Percentiles rank a stretch among this genome's conserved stretches.
Evolutionary conservation across 2,797 vertebrate genomes (phyloP).

Genomic region (Mus spretus): DNA sequence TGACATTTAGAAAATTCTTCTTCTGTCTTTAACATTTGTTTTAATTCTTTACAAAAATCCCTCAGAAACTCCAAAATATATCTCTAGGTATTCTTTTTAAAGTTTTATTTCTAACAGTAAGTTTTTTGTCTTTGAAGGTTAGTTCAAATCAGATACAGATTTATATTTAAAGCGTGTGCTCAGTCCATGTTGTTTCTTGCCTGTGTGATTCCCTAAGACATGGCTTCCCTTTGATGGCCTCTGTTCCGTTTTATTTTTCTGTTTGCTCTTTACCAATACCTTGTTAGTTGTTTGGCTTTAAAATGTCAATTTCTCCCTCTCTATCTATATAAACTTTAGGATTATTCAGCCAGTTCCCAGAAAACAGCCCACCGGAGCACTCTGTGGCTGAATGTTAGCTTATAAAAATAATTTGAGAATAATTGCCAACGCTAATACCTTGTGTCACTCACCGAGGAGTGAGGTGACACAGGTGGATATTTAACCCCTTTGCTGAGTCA

Average conservation of each 20-base stretch:
- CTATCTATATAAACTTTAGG: neutral
- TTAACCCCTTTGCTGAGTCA: slow-evolving; percentile 15
- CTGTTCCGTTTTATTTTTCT: neutral
- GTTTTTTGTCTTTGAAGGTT: slow-evolving; percentile 13
- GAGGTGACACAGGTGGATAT: neutral
- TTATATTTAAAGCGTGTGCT: slow-evolving; percentile 20
- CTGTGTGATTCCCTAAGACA: slow-evolving; percentile 28
- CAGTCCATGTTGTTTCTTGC: neutral
- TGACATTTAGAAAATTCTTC: slow-evolving; percentile 35
- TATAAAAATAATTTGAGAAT: slow-evolving; percentile 2
- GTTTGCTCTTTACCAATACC: slow-evolving; percentile 8
- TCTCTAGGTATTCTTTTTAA: slow-evolving; percentile 1
- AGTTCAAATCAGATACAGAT: slow-evolving; percentile 5
- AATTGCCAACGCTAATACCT: neutral
- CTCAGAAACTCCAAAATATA: neutral
- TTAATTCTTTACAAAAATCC: neutral
- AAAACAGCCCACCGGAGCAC: neutral
- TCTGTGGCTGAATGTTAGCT: neutral
- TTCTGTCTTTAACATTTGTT: slow-evolving; percentile 47
- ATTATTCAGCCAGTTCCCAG: neutral
- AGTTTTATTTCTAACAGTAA: slow-evolving; percentile 47
- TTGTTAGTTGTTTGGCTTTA: slow-evolving; percentile 19
- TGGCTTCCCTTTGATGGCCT: slow-evolving; percentile 7
- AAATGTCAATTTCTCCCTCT: neutral
- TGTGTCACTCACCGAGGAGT: neutral